These are phyloP conservation scores for Antheraea pernyi DNA, from an alignment of 1,140 invertebrate species.

Conservation along the genomic window DNA sequence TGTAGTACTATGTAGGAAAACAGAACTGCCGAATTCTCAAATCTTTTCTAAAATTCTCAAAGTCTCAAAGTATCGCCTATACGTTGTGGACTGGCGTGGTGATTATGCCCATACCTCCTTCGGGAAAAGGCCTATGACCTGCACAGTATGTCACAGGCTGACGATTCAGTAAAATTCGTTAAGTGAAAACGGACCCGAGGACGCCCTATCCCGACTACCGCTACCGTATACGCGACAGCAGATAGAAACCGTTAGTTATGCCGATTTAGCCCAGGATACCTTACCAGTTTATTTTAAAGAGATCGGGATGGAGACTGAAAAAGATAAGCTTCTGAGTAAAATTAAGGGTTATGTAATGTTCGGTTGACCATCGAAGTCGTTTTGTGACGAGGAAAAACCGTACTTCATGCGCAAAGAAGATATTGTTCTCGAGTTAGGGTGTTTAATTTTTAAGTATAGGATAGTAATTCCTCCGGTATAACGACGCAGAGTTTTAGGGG, in stretches of 20 bases:
- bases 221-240: conserved; percentile 14
- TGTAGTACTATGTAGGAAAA: too few species aligned
- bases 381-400: conserved; percentile 28
- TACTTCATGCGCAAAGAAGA: conserved; percentile 32
- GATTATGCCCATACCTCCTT: too few species aligned
- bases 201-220: conserved; percentile 32
- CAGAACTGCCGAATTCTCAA: too few species aligned
- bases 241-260: background rate
- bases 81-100: too few species aligned
- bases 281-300: conserved; percentile 36
- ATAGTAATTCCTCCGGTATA: conserved; percentile 56
- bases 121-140: too few species aligned
- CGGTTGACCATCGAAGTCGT: conserved; percentile 30
- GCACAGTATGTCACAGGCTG: too few species aligned
- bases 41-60: too few species aligned
- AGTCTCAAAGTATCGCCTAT: too few species aligned
- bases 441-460: conserved; percentile 46
- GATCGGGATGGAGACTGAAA: conserved; percentile 26
- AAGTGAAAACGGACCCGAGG: conserved; percentile 31
- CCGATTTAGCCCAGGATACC: conserved; percentile 22
- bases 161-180: conserved; percentile 32
- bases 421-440: conserved; percentile 29
- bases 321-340: conserved; percentile 19
- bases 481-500: conserved; percentile 42
- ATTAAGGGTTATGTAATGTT: conserved; percentile 33